Percentiles rank a stretch among this genome's conserved stretches.
These are phyloP conservation scores for Lycodopsis pacificus DNA, from an alignment of 2,797 vertebrate genomes.

Conservation along the genomic window DNA sequence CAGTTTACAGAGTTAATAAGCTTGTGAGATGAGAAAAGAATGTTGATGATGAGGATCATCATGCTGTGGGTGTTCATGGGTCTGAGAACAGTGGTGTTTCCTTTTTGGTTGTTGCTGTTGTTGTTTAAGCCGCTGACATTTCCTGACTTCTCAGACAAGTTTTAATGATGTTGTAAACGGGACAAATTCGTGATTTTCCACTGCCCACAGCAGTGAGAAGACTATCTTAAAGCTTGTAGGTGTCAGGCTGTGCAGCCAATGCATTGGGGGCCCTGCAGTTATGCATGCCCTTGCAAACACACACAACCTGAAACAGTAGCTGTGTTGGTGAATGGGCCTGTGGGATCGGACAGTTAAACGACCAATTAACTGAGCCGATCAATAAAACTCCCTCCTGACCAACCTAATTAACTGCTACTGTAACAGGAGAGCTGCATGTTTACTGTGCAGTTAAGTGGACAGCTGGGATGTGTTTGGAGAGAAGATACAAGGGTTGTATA, in stretches of 20 bases:
- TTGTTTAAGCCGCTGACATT: neutral
- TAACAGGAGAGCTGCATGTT: conserved; percentile 65
- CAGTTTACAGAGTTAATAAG: neutral
- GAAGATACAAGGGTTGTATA: neutral
- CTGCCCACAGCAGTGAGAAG: neutral
- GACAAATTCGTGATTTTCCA: neutral
- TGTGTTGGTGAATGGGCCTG: conserved; percentile 62
- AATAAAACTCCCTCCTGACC: conserved; percentile 70
- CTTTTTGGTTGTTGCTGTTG: neutral
- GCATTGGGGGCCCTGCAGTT: conserved; percentile 48
- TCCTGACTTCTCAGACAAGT: neutral
- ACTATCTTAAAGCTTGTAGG: conserved; percentile 8
- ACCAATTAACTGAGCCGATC: conserved; percentile 72
- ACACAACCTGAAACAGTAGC: conserved; percentile 62
- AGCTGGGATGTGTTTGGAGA: conserved; percentile 2
- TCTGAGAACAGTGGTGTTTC: neutral
- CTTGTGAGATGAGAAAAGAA: neutral
- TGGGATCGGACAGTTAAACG: conserved; percentile 71
- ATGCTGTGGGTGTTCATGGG: neutral
- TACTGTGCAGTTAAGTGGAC: conserved; percentile 34
- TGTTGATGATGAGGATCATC: neutral
- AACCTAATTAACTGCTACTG: conserved; percentile 69
- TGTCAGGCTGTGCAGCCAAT: conserved; percentile 3
- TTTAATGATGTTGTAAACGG: neutral
- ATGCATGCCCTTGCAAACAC: conserved; percentile 25